Evolutionary conservation across 2,113 vertebrate species (phyloP).

Genomic region (Myrmecophaga tridactyla): DNA sequence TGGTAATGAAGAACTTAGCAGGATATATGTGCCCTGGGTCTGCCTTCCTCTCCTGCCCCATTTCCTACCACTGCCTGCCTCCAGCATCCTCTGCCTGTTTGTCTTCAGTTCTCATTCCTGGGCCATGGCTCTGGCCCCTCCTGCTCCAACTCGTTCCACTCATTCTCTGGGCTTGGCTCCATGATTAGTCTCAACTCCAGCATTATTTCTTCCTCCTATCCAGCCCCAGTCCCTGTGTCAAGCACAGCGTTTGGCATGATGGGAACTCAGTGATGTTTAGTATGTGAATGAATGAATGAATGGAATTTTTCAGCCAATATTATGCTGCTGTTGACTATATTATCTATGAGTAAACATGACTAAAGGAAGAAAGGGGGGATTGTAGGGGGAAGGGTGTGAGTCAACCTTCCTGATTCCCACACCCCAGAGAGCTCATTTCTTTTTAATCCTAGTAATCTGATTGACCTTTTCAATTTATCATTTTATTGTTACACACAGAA

Average conservation of each 20-base stretch:
- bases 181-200: not conserved
- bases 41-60: not conserved
- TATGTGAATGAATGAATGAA: not conserved
- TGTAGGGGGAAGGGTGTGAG: accelerated
- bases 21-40: accelerated
- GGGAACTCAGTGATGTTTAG: not conserved
- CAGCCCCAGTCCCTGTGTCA: accelerated
- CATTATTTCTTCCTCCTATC: accelerated
- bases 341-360: accelerated
- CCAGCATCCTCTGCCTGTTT: accelerated
- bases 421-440: too few relatives aligned
- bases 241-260: not conserved
- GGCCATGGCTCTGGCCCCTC: accelerated
- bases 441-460: not conserved
- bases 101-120: not conserved
- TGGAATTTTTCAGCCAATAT: not conserved
- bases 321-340: accelerated
- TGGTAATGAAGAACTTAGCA: too few relatives aligned
- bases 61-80: not conserved
- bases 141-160: not conserved
- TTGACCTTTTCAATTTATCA: not conserved
- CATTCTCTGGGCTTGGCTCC: not conserved
- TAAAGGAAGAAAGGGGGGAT: accelerated
- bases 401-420: too few relatives aligned
- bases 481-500: not conserved